Evolutionary conservation across 2,888 invertebrate genomes (phyloP), one percentile per base, ranked within the genome.

Genomic region (Lochmaea crataegi): DNA sequence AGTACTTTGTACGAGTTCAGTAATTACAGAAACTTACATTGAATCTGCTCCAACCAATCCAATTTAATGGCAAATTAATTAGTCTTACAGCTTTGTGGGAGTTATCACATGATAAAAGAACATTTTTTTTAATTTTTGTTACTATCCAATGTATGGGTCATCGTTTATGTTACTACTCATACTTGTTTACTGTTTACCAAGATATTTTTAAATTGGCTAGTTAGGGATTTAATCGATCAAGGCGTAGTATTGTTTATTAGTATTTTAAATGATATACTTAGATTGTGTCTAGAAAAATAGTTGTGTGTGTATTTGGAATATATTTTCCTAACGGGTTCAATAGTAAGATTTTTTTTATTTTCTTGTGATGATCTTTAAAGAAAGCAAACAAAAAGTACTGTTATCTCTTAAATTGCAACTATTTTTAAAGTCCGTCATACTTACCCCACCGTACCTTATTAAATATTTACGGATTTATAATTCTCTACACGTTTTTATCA

Each of bases 131-230:
- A 11, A 42, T 42, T 42, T 45, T 45, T 11, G 11, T 45, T 45
- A 45, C 45, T 45, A 42, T 42, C 42, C 42, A n/a, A n/a, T n/a
- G n/a, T 14, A 45, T 12, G 11, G 14, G 42, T 42, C 42, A 42
- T 42, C 14, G 14, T 48, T 48, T 11, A n/a, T 48, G 48, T 48
- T n/a, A 48, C 2, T 7, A 14, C n/a, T 51, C 5, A n/a, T 51
- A 51, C n/a, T 51, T 51, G n/a, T 51, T 51, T 51, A 51, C n/a
- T 51, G 51, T 51, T 51, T 51, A 51, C 51, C 51, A 51, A 51
- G 51, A 51, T 51, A 51, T 51, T 51, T 48, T 48, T 48, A 48
- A n/a, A 48, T 48, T 48, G 48, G n/a, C n/a, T 48, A 48, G 48
- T 48, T 51, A n/a, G 7, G 12, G 14, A 51, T 51, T 51, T 51